phyloP scores from a whole-genome alignment of 53 echinoderm and acorn worm species.

The Arbacia lixula region DNA sequence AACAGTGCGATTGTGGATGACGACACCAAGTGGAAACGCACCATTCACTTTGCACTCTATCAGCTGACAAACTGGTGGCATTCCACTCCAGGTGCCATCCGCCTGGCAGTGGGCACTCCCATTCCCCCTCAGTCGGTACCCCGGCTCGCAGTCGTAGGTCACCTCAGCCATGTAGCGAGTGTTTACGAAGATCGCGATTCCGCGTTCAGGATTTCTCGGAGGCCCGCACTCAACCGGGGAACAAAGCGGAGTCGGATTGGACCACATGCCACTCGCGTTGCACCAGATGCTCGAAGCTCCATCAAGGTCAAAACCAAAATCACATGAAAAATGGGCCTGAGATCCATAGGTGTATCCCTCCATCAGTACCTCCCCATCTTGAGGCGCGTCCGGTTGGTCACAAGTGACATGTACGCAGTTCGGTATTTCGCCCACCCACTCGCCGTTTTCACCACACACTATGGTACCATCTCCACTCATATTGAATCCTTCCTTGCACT shows the following conservation, averaged over 20 bases:
- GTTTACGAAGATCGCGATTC: slow-evolving; percentile 32
- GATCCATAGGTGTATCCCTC: background rate
- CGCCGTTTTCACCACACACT: slow-evolving; percentile 56
- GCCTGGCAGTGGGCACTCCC: slow-evolving; percentile 47
- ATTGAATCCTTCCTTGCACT: slow-evolving; percentile 64
- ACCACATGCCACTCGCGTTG: slow-evolving; percentile 11
- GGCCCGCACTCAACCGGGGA: background rate
- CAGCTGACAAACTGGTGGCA: slow-evolving; percentile 49
- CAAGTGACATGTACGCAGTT: slow-evolving; percentile 63
- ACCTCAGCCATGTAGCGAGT: slow-evolving; percentile 39
- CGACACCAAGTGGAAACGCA: slow-evolving; percentile 35
- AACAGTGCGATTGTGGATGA: slow-evolving; percentile 14
- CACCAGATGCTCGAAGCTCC: slow-evolving; percentile 19
- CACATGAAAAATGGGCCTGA: slow-evolving; percentile 38
- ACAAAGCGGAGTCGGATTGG: slow-evolving; percentile 15
- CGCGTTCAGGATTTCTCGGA: slow-evolving; percentile 34
- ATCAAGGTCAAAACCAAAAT: slow-evolving; percentile 59
- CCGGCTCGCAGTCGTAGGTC: slow-evolving; percentile 67
- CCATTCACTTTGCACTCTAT: slow-evolving; percentile 41
- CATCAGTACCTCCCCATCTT: slow-evolving; percentile 5
- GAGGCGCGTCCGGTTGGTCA: slow-evolving; percentile 11
- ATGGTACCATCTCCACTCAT: slow-evolving; percentile 23
- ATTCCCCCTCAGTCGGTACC: slow-evolving; percentile 68
- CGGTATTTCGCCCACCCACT: slow-evolving; percentile 53
- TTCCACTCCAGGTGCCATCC: slow-evolving; percentile 68